Conservation (phyloP, 92 coral and sea anemone species). For the Diadumene lineata region DNA sequence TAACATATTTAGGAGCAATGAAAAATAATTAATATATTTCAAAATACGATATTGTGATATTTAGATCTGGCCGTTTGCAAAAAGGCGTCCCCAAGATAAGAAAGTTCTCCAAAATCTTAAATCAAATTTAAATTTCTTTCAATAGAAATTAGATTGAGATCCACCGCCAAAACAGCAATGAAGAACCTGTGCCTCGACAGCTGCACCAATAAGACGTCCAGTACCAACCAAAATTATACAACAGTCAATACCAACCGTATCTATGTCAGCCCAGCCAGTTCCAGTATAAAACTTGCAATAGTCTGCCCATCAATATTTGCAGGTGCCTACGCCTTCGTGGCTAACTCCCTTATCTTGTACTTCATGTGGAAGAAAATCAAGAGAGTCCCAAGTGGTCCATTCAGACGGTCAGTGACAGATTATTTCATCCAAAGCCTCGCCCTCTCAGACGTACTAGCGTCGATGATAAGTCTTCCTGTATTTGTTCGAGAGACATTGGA, state of each 20-base stretch:
- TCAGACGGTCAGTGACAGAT: not conserved
- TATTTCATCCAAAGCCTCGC: conserved; percentile 9
- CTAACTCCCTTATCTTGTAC: conserved; percentile 1
- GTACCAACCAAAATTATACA: not conserved
- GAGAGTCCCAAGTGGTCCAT: not conserved
- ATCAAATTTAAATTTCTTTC: too few species aligned
- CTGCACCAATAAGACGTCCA: not conserved
- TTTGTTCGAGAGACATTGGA: not conserved
- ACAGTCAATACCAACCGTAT: not conserved
- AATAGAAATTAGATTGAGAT: too few species aligned
- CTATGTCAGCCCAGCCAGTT: not conserved
- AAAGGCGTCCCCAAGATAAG: too few species aligned
- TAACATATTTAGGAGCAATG: too few species aligned
- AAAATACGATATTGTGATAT: too few species aligned
- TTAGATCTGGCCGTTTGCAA: too few species aligned
- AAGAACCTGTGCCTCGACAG: too few species aligned
- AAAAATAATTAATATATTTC: too few species aligned
- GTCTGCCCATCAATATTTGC: not conserved
- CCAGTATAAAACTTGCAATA: not conserved
- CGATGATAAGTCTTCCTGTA: not conserved
- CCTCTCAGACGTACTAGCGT: not conserved
- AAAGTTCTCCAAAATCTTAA: too few species aligned
- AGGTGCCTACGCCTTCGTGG: not conserved
- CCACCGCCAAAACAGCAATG: too few species aligned
- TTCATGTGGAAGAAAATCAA: not conserved